Evolutionary conservation across 2,888 invertebrate genomes (phyloP), one percentile per base, ranked within the genome.

Genomic region (Papilio elwesi): DNA sequence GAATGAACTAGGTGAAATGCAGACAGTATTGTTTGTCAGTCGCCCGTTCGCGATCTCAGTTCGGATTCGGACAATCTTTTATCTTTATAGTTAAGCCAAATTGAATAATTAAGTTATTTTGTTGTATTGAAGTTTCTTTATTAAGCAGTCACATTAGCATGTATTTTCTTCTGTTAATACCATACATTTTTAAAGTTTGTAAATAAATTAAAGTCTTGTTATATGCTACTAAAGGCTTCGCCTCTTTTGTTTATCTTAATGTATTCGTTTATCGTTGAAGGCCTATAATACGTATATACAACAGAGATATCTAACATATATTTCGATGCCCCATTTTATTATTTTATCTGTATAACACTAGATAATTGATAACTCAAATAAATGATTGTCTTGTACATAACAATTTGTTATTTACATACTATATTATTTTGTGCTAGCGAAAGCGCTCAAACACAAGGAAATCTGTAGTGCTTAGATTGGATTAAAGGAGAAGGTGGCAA

Each of bases 1-100:
- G 73, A 73, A 73, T 48, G 73, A 70, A 73, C 73, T 69, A 73
- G 69, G 69, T 49, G 73, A 73, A 73, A 70, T 66, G 73, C 66
- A 73, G 73, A 66, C 66, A 11, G 66, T 49, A 73, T 70, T 73
- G 70, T 70, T 73, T 66, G 59, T n/a, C 66, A 65, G 51, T 59
- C 43, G 36, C 36, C 63, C 11, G 59, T n/a, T 49, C 6, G 15
- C 67, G 12, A 66, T 57, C 59, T 52, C 15, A 12, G n/a, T 15
- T n/a, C 1, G 10, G 68, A 16, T 15, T n/a, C 1, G 10, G 68
- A 16, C 36, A 53, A 68, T 43, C 63, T 55, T 63, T 52, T 66
- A 66, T 47, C 26, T 36, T 47, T 59, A 16, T 26, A 26, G 26
- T 51, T 51, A n/a, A 13, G 8, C 4, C 38, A 38, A 59, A 59